Evolutionary conservation across 2,797 vertebrate species (phyloP), one percentile per base, ranked within the genome.

Genomic region (Darevskia nairensis): DNA sequence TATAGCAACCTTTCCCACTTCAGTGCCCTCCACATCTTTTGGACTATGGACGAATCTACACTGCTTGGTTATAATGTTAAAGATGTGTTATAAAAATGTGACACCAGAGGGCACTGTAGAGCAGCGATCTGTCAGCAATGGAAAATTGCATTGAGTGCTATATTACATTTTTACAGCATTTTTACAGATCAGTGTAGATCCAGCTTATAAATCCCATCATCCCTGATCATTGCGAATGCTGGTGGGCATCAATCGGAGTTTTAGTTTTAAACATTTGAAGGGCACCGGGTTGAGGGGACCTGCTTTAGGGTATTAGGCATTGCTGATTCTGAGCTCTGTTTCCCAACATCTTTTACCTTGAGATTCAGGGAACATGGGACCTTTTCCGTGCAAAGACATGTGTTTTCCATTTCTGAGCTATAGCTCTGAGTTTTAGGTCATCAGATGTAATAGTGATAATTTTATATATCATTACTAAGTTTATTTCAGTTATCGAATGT

Each of bases 401-500:
- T 44, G 59, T 82, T 50, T 23, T 64, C 29, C 15, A 41, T 55
- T 27, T 50, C n/a, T 72, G 6, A 25, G 44, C 8, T 71, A 46
- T n/a, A 27, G 15, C 29, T 32, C 39, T 71, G 13, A 29, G 8
- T n/a, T 25, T 82, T 46, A 44, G 25, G 25, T 82, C 5, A 46
- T 44, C 41, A 29, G 44, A 46, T 82, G 39, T 29, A 68, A 21
- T 68, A 82, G 25, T 46, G 39, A 9, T 68, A 29, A 82, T 82
- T 19, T 80, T 39, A 61, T 61, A 72, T 66, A 50, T 17, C 41
- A 69, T 2, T 55, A 32, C 2, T 69, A 19, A 17, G 9, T 71
- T 86, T 86, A 39, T 86, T 86, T 86, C 46, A 32, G 8, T 86
- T 69, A 39, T 80, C 15, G 72, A 86, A 23, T 80, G 35, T 68